phyloP scores from a whole-genome alignment of 2,888 invertebrate genomes.

The Andrena dorsata region DNA sequence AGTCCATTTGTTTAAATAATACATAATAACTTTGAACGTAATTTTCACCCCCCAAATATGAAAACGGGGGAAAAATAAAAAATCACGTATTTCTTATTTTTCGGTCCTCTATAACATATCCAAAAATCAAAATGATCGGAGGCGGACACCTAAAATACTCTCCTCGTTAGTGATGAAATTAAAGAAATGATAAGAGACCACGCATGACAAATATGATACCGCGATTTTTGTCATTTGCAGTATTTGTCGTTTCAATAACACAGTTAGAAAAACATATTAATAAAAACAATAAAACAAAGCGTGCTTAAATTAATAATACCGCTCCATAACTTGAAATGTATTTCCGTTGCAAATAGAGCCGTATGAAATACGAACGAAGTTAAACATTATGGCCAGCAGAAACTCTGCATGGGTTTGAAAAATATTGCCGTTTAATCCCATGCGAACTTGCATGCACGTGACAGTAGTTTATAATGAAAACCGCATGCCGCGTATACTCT shows the following conservation, averaged over 20 bases:
- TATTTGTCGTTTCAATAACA: background rate
- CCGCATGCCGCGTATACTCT: background rate
- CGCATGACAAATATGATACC: too few species aligned
- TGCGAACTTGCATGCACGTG: background rate
- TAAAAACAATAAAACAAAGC: background rate
- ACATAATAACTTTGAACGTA: too few species aligned
- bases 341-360: background rate
- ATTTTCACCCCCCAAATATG: too few species aligned
- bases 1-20: too few species aligned
- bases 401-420: conserved; percentile 15
- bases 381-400: background rate
- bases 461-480: conserved; percentile 11
- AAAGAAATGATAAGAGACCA: too few species aligned
- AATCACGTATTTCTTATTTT: too few species aligned
- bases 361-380: conserved; percentile 2
- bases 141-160: too few species aligned
- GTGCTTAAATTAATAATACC: background rate
- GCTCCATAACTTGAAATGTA: background rate
- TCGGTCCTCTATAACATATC: too few species aligned
- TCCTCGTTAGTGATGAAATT: too few species aligned
- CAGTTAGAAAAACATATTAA: background rate
- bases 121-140: too few species aligned
- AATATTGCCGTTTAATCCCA: conserved; percentile 39
- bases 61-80: too few species aligned
- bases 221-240: too few species aligned